Base-by-base conservation (phyloP, 2,797 vertebrate genomes). In the Sebastes baramenuke region DNA sequence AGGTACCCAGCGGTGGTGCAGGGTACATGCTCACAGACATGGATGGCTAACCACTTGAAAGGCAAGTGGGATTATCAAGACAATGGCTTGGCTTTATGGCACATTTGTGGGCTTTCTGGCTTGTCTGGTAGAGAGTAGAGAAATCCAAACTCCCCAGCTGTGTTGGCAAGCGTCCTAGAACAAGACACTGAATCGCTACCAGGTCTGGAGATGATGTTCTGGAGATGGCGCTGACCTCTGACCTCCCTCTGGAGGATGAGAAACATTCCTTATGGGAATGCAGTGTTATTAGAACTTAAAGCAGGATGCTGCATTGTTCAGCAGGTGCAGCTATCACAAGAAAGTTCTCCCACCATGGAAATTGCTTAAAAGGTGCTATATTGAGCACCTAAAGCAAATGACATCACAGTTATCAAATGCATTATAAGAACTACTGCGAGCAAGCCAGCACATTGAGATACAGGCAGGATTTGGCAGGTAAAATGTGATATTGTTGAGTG, bases 1-100 rank as follows among this genome's bases (percentile, higher is more conserved):
- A 82, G 77, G 55, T 60, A 72, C 70, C 74, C 56, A 42, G 73
- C 29, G 6, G 52, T 38, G 32, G 5, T 5, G 69, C 59, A 32
- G 56, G 56, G 55, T 85, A 85, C 89, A 89, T 29, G 78, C 82
- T 82, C 81, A 69, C 71, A 52, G 77, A 81, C 83, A 89, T 66
- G 87, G 82, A 82, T 80, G 89, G 82, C 56, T 87, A 49, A 69
- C 55, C 81, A 55, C 75, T 20, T 83, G 78, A 91, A 89, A 80
- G 83, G 87, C 73, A 78, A 77, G 42, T 59, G 79, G 81, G 82
- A 79, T 67, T 81, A 76, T 82, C 5, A 24, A 85, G 82, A 88
- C 82, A 76, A 75, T 49, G 76, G 55, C 77, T 77, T 22, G 62
- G 58, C 30, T 89, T 87, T 80, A 74, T 80, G 72, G 83, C 75